phyloP scores from a whole-genome alignment of 2,113 vertebrate species.

The Brienomyrus longianalis region DNA sequence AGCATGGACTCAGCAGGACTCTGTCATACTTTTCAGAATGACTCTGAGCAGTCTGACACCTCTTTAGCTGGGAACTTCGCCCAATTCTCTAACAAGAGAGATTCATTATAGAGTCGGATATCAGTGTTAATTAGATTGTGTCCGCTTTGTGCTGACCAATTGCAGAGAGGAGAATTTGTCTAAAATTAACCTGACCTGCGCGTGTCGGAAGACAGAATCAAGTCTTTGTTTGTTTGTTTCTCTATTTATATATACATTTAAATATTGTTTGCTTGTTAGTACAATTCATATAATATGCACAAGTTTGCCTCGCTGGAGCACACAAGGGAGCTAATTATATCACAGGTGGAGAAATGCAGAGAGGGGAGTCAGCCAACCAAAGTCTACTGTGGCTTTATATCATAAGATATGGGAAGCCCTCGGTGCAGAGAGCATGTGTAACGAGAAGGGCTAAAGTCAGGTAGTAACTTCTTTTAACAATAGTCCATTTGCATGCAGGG shows the following conservation, averaged over 20 bases:
- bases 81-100: neutral
- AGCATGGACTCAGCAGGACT: neutral
- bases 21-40: neutral
- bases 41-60: neutral
- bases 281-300: neutral
- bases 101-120: neutral
- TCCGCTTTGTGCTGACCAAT: neutral
- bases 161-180: neutral
- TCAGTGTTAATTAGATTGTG: neutral
- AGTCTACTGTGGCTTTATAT: neutral
- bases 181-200: neutral
- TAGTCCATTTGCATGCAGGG: neutral
- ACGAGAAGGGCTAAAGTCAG: neutral
- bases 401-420: neutral
- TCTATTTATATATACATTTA: neutral
- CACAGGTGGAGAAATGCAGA: neutral
- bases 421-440: neutral
- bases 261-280: neutral
- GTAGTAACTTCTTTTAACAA: neutral
- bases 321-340: neutral
- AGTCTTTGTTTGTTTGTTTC: neutral
- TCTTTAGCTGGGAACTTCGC: neutral
- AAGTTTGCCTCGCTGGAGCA: neutral
- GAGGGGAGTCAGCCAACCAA: neutral
- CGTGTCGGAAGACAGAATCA: neutral